phyloP scores from a whole-genome alignment of 2,113 vertebrate genomes.

The Grus americana region DNA sequence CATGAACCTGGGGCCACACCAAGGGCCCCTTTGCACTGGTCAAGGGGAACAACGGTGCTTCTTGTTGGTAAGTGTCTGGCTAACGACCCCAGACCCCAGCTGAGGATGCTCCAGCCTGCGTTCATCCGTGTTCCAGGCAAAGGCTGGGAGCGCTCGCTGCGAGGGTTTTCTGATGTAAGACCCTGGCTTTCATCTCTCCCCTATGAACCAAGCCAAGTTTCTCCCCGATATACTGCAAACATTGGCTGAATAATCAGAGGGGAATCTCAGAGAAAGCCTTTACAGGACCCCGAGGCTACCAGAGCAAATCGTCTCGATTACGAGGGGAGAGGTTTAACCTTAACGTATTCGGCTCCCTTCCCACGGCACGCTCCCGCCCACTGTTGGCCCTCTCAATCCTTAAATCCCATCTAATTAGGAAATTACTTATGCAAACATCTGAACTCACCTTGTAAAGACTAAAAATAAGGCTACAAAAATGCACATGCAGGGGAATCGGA shows the following conservation, averaged over 20 bases:
- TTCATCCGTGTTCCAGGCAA: neutral
- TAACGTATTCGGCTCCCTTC: neutral
- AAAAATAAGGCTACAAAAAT: neutral
- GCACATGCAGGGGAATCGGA: neutral
- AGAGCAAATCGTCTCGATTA: neutral
- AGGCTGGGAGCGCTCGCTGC: neutral
- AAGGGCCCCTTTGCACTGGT: rapidly evolving
- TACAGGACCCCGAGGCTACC: neutral
- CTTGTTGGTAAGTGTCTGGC: rapidly evolving
- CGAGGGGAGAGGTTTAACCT: neutral
- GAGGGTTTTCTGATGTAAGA: neutral
- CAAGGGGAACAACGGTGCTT: neutral
- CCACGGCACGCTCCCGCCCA: neutral
- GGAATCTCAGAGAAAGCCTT: neutral
- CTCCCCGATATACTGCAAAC: neutral
- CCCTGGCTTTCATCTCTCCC: neutral
- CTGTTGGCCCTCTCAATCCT: neutral
- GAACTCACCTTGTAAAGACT: neutral
- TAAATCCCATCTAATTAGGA: neutral
- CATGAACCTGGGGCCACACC: rapidly evolving
- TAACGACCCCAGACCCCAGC: neutral
- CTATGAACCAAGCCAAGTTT: neutral
- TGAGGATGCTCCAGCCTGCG: neutral
- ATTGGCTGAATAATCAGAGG: neutral
- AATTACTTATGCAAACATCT: neutral